Percentiles rank a stretch among this genome's conserved stretches.
Evolutionary conservation across 2,113 vertebrate genomes (phyloP).

Genomic region (Pithys albifrons): DNA sequence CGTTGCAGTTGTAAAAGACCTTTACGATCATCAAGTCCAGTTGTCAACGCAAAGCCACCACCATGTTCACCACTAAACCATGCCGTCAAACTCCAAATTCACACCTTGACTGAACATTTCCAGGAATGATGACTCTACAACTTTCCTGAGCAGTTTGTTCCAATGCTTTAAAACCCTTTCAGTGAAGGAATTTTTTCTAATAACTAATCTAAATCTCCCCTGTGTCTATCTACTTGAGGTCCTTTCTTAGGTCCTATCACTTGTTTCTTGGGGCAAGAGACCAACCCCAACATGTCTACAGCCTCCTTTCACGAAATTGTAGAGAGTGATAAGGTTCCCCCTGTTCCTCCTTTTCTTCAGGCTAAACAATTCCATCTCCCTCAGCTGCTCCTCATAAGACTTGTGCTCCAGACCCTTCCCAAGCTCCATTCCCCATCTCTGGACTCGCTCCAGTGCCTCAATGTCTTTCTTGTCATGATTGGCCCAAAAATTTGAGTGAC

Average conservation of each 20-base stretch:
- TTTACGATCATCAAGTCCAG: neutral
- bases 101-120: neutral
- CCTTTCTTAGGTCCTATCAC: neutral
- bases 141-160: neutral
- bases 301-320: neutral
- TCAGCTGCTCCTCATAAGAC: neutral
- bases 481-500: neutral
- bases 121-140: neutral
- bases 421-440: neutral
- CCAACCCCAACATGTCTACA: neutral
- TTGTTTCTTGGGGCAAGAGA: neutral
- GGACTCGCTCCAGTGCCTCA: neutral
- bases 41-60: neutral
- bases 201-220: neutral
- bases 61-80: neutral
- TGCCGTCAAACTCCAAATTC: neutral
- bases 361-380: neutral
- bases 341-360: neutral
- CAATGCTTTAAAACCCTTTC: neutral
- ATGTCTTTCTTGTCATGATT: neutral
- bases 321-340: neutral
- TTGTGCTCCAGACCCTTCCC: neutral
- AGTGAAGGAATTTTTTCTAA: neutral
- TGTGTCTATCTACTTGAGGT: neutral
- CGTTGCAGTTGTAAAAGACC: neutral